phyloP scores from a whole-genome alignment of 2,113 vertebrate genomes.

The Sinocyclocheilus rhinocerous region DNA sequence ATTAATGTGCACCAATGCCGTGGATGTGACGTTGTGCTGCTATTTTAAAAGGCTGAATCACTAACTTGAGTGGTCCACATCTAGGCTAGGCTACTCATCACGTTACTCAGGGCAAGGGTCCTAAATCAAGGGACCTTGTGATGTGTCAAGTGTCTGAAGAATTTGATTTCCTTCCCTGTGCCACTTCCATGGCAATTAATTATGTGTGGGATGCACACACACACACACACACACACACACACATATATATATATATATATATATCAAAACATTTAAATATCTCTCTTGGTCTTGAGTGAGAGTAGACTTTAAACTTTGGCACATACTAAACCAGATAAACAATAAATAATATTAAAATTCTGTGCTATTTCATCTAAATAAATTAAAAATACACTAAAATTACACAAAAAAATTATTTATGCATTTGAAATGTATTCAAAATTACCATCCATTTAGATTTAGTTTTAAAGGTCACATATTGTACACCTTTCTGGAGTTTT shows the following conservation, averaged over 20 bases:
- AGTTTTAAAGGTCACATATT: too few relatives aligned
- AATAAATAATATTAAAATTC: background rate
- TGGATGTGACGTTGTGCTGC: background rate
- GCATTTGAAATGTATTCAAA: too few relatives aligned
- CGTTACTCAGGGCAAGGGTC: background rate
- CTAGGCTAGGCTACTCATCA: background rate
- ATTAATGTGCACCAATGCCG: background rate
- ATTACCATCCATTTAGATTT: too few relatives aligned
- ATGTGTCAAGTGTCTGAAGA: slow-evolving; percentile 13
- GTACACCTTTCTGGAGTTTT: too few relatives aligned
- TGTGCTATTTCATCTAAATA: background rate
- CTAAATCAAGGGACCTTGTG: slow-evolving; percentile 30
- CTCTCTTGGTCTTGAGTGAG: background rate
- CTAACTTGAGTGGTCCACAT: background rate
- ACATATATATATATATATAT: too few relatives aligned
- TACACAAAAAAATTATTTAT: too few relatives aligned
- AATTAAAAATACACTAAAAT: background rate
- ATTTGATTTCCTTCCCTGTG: slow-evolving; percentile 11
- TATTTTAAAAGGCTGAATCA: slow-evolving; percentile 22
- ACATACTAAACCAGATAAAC: background rate
- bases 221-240: too few relatives aligned
- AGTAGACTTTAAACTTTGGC: background rate
- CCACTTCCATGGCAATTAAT: slow-evolving; percentile 9
- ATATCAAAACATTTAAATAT: slow-evolving; percentile 10
- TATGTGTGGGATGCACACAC: background rate